Evolutionary conservation across 2,113 vertebrate genomes (phyloP), one percentile per base, ranked within the genome.

Genomic region (Epinephelus moara): DNA sequence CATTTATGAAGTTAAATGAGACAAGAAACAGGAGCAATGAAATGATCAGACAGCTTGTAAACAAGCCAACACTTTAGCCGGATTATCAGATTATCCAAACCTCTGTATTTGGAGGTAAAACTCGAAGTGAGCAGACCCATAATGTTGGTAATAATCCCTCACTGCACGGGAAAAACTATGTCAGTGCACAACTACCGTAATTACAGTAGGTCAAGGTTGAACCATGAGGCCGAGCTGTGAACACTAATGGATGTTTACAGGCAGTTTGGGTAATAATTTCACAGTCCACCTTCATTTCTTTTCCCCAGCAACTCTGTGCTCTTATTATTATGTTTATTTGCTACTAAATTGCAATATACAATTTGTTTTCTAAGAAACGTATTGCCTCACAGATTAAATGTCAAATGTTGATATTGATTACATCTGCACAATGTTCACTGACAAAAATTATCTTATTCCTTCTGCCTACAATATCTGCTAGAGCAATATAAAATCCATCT

Each of bases 41-140:
- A 30, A 42, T 21, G 61, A 67, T 56, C 62, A 67, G 37, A 66
- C 40, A 27, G 21, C 30, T 40, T 78, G n/a, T 40, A 52, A 42
- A 66, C 76, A 49, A 25, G 15, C 6, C 53, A 52, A 59, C 30
- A 60, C 12, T 66, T 67, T 30, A 25, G 23, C 62, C 49, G 56
- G 57, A 85, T 84, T 78, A 79, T 63, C 27, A 78, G 69, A 78
- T 84, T 74, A 79, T 63, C 55, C 49, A 19, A 74, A 68, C 23
- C 47, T 19, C 55, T 67, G 62, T 68, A 49, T 68, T 62, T 74
- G 63, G 69, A 79, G 19, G 62, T 53, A 45, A 55, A 69, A 64
- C 37, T 40, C 9, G 55, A 37, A 62, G 56, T 61, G 63, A 79
- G 15, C 70, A 49, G 27, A 69, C 70, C 25, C 17, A 4, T 63